Conservation (phyloP, 2,113 vertebrate species). For the Riparia riparia region DNA sequence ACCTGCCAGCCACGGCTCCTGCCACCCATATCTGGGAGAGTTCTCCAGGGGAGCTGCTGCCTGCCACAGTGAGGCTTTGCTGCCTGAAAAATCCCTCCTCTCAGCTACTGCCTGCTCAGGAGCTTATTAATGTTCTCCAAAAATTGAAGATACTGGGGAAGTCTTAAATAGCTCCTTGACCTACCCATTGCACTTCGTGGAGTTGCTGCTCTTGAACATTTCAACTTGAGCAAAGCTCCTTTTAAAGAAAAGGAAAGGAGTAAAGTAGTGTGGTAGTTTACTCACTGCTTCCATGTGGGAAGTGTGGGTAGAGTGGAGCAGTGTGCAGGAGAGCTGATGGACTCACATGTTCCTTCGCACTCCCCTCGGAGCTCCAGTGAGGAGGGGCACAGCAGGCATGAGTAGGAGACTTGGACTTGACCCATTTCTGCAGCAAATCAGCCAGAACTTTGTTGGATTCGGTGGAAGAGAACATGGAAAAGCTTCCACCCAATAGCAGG, state of each 20-base stretch:
- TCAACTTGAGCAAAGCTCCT: background rate
- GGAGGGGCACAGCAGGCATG: background rate
- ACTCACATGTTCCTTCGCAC: background rate
- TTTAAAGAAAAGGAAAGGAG: background rate
- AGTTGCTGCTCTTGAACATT: background rate
- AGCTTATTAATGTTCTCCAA: background rate
- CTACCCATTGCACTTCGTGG: background rate
- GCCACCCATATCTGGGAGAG: background rate
- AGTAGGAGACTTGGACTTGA: background rate
- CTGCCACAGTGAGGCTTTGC: background rate
- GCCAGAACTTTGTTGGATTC: background rate
- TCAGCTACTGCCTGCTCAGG: background rate
- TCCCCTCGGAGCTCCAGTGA: background rate
- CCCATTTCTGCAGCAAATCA: background rate
- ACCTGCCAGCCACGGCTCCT: background rate
- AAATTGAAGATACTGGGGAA: background rate
- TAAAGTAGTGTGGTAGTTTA: background rate
- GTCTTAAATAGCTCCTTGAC: background rate
- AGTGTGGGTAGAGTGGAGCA: background rate
- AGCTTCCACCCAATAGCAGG: background rate
- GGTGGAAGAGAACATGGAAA: background rate
- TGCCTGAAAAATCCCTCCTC: background rate
- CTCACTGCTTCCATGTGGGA: background rate
- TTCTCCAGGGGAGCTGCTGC: background rate
- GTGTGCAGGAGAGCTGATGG: background rate